phyloP scores from a whole-genome alignment of 2,888 invertebrate species.

The Athalia cordata region DNA sequence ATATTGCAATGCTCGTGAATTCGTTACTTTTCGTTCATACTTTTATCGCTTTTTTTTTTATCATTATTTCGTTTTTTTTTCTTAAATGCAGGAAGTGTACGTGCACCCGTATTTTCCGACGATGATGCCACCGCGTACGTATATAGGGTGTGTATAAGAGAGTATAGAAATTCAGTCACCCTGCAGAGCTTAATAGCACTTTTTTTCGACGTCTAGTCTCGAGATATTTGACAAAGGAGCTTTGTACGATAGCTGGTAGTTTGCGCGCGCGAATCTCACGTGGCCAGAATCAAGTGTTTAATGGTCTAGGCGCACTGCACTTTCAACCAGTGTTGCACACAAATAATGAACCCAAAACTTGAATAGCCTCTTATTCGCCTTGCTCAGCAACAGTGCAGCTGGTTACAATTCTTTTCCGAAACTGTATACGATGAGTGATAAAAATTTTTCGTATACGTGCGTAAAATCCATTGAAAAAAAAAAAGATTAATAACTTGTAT shows the following conservation, averaged over 20 bases:
- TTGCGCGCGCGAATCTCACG: constrained; percentile 19
- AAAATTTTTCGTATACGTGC: no score
- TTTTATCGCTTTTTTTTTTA: background rate
- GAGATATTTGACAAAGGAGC: constrained; percentile 40
- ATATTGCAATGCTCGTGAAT: background rate
- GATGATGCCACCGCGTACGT: background rate
- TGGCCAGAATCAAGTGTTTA: constrained; percentile 35
- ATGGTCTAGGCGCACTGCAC: constrained; percentile 23
- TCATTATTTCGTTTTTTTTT: background rate
- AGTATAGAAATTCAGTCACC: constrained; percentile 28
- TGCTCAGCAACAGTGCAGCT: no score
- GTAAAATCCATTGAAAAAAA: no score
- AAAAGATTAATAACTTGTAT: no score
- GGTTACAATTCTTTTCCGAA: no score
- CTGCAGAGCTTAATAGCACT: constrained; percentile 18
- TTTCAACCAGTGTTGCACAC: background rate
- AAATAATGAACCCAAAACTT: no score
- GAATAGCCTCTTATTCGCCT: background rate
- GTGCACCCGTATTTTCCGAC: background rate
- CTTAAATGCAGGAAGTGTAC: background rate
- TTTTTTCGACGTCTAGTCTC: constrained; percentile 36
- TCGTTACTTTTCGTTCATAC: background rate
- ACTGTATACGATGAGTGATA: no score
- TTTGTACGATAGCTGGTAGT: constrained; percentile 24
- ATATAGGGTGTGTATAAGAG: background rate